Percentiles rank a stretch among this genome's conserved stretches.
Conservation (phyloP, 2,797 vertebrate genomes). For the Anisognathus igniventris region DNA sequence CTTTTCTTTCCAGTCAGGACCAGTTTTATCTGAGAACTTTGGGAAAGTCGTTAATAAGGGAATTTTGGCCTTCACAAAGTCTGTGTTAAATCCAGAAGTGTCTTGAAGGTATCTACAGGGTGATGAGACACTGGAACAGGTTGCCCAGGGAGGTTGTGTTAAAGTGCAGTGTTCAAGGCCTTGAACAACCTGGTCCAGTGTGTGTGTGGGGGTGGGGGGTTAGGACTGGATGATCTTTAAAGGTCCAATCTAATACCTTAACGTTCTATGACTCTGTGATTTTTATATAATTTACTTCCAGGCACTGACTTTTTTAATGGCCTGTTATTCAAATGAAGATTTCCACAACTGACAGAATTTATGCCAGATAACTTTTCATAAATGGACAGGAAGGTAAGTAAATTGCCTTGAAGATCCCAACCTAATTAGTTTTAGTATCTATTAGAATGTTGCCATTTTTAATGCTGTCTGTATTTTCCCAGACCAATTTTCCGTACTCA, state of each 20-base stretch:
- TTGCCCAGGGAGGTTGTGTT: not conserved
- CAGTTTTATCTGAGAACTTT: not conserved
- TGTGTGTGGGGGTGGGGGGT: fast-evolving
- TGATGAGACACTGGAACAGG: too few relatives aligned
- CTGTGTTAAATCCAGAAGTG: not conserved
- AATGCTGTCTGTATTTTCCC: not conserved
- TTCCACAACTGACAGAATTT: not conserved
- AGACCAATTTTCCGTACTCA: not conserved
- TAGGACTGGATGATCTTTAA: not conserved
- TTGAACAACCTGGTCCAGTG: not conserved
- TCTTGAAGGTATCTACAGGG: not conserved
- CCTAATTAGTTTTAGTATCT: slow-evolving; percentile 8
- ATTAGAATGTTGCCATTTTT: not conserved
- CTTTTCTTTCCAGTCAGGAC: not conserved
- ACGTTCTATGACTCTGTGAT: not conserved
- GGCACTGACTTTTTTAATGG: not conserved
- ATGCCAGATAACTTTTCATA: not conserved
- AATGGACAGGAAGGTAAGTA: not conserved
- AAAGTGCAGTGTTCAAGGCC: not conserved
- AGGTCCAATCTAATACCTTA: not conserved
- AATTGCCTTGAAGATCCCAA: not conserved
- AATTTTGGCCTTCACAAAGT: not conserved
- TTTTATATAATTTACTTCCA: not conserved
- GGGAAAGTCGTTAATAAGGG: not conserved
- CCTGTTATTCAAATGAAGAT: not conserved